These are phyloP conservation scores for Eulemur coronatus DNA, from an alignment of 2,797 vertebrate species.

Conservation along the genomic window DNA sequence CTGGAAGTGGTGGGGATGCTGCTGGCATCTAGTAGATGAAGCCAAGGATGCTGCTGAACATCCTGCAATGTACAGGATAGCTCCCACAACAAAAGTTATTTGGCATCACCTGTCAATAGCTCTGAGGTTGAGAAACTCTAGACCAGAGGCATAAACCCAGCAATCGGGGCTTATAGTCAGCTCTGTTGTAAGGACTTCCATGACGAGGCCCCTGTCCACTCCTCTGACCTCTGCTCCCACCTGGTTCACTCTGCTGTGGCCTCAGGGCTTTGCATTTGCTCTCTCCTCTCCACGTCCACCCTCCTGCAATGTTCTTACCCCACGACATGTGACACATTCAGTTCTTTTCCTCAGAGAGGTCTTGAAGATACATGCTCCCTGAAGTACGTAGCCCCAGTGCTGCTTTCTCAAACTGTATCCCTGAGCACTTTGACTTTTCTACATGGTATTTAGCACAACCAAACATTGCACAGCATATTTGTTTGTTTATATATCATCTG, in stretches of 20 bases:
- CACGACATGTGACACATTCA: too few relatives aligned
- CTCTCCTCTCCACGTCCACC: too few relatives aligned
- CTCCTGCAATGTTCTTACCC: background rate
- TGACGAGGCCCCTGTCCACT: rapidly evolving
- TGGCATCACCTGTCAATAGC: background rate
- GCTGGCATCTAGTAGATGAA: background rate
- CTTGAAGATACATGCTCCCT: background rate
- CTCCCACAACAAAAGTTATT: background rate
- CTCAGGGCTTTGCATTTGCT: background rate
- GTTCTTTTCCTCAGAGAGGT: background rate
- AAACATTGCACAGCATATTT: background rate
- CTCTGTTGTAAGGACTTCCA: background rate
- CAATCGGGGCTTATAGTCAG: too few relatives aligned
- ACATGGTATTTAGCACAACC: background rate
- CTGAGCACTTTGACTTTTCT: background rate
- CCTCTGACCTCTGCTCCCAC: background rate
- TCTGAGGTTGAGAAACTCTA: background rate
- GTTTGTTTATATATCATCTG: background rate
- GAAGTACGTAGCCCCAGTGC: too few relatives aligned
- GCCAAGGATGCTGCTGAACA: background rate
- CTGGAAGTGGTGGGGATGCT: background rate
- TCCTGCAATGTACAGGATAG: background rate
- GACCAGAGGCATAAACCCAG: background rate
- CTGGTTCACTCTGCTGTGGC: background rate
- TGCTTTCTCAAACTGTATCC: background rate